These are phyloP conservation scores for Zaprionus inermis DNA, from an alignment of 1,140 invertebrate genomes.

Conservation along the genomic window DNA sequence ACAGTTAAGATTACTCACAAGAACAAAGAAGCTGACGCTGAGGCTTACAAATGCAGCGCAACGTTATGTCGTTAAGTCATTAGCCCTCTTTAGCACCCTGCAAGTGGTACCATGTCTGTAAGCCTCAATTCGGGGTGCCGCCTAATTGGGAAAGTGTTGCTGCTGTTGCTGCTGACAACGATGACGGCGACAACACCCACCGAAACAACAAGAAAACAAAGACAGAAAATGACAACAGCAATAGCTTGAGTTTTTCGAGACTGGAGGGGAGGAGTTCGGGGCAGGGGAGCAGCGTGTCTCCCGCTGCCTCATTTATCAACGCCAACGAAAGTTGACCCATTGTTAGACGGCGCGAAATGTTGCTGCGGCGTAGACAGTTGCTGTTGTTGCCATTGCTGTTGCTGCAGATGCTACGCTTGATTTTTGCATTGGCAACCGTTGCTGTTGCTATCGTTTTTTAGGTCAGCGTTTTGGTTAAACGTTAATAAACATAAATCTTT, in stretches of 20 bases:
- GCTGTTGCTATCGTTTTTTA: slow-evolving; percentile 51
- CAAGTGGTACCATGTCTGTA: slow-evolving; percentile 27
- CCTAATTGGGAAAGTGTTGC: slow-evolving; percentile 69
- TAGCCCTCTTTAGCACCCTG: slow-evolving; percentile 51
- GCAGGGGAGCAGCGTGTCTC: background rate
- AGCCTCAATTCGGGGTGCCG: slow-evolving; percentile 35
- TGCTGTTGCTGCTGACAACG: slow-evolving; percentile 35
- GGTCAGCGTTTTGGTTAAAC: slow-evolving; percentile 76
- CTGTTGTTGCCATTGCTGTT: slow-evolving; percentile 6
- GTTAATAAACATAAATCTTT: slow-evolving; percentile 80
- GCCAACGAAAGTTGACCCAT: slow-evolving; percentile 79
- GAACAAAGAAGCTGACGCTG: slow-evolving; percentile 12
- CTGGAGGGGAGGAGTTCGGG: background rate
- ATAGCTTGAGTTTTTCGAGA: background rate
- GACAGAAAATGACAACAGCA: slow-evolving; percentile 56
- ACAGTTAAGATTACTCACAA: slow-evolving; percentile 41
- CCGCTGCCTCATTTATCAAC: slow-evolving; percentile 66
- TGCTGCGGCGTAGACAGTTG: slow-evolving; percentile 23
- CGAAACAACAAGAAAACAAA: slow-evolving; percentile 14
- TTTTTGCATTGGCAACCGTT: slow-evolving; percentile 50
- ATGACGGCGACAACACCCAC: slow-evolving; percentile 41
- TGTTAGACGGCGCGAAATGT: slow-evolving; percentile 45
- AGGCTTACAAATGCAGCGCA: slow-evolving; percentile 53
- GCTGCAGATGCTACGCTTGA: slow-evolving; percentile 55
- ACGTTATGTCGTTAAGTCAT: slow-evolving; percentile 65